A percentile compares a stretch with the other conserved stretches of the same genome.
phyloP scores from a whole-genome alignment of 2,888 invertebrate genomes.

The Epirrhoe alternata region DNA sequence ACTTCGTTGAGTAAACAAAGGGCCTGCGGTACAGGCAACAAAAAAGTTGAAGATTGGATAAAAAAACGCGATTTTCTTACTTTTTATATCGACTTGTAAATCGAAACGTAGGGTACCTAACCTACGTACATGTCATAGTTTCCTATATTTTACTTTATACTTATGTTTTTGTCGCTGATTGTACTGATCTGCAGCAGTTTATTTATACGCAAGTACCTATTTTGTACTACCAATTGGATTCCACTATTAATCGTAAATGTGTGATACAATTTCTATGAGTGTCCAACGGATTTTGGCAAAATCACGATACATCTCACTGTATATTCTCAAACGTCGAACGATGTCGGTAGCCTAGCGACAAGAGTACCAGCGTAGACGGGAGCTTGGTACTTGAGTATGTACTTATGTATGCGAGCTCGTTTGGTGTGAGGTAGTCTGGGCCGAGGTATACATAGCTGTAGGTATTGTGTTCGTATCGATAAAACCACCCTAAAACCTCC shows the following conservation, averaged over 20 bases:
- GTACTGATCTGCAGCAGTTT: background rate
- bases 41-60: background rate
- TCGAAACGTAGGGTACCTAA: too few relatives aligned
- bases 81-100: background rate
- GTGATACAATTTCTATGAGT: too few relatives aligned
- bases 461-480: conserved; percentile 17
- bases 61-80: too few relatives aligned
- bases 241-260: too few relatives aligned
- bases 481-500: conserved; percentile 19
- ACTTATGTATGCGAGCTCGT: conserved; percentile 5
- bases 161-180: background rate
- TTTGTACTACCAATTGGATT: background rate
- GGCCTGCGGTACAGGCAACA: conserved; percentile 9
- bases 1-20: conserved; percentile 26
- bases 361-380: conserved; percentile 1
- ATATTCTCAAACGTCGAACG: background rate
- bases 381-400: background rate
- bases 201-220: background rate
- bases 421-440: conserved; percentile 16
- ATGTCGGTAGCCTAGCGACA: conserved; percentile 6
- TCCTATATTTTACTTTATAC: background rate
- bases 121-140: background rate
- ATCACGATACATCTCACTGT: background rate
- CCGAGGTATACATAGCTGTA: conserved; percentile 14
- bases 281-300: too few relatives aligned